Conservation (phyloP, 2,888 invertebrate species). For the Drosophila mettleri region DNA sequence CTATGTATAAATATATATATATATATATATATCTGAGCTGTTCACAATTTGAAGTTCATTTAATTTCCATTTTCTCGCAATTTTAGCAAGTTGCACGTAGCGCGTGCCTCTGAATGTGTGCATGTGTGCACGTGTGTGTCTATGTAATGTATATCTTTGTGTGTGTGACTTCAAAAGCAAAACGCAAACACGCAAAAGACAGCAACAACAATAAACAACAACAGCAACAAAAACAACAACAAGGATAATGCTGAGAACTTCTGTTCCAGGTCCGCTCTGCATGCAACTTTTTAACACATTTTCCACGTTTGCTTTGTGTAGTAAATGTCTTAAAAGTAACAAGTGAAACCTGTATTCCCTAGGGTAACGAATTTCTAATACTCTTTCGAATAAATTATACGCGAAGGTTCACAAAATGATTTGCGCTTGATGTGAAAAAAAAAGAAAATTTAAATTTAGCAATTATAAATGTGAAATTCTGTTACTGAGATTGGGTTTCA, state of each 20-base stretch:
- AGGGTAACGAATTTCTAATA: background rate
- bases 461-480: too few species aligned
- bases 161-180: slow-evolving; percentile 67
- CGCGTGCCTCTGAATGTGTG: slow-evolving; percentile 8
- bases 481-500: too few species aligned
- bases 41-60: slow-evolving; percentile 72
- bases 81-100: slow-evolving; percentile 45
- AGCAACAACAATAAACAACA: slow-evolving; percentile 43
- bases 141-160: slow-evolving; percentile 11
- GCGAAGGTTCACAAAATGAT: too few species aligned
- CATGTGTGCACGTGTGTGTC: slow-evolving; percentile 21
- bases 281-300: slow-evolving; percentile 72
- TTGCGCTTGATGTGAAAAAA: too few species aligned
- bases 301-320: slow-evolving; percentile 67
- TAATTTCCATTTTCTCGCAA: slow-evolving; percentile 69
- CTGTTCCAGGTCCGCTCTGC: slow-evolving; percentile 22
- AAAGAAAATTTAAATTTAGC: background rate
- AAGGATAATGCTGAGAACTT: slow-evolving; percentile 15
- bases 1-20: background rate
- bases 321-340: slow-evolving; percentile 53
- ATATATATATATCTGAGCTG: slow-evolving; percentile 27
- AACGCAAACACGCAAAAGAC: slow-evolving; percentile 63
- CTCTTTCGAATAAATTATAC: background rate
- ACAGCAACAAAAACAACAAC: slow-evolving; percentile 24
- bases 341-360: slow-evolving; percentile 8